Evolutionary conservation across 2,113 vertebrate genomes (phyloP).

Genomic region (Chaetodon auriga): DNA sequence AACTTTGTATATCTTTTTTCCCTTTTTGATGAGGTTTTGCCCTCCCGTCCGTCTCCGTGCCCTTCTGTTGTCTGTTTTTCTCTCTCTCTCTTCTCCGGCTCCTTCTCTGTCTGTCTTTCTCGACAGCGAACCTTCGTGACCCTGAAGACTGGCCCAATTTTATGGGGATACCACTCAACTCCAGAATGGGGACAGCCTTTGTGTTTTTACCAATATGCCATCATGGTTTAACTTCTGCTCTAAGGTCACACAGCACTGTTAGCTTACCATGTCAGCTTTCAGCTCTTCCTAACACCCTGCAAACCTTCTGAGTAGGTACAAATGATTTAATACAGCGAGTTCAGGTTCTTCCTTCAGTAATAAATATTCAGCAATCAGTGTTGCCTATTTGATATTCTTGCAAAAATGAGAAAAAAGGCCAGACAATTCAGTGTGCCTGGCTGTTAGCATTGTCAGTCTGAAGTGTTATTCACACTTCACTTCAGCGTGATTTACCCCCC

Average conservation of each 20-base stretch:
- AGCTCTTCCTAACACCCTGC: neutral
- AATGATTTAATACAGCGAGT: neutral
- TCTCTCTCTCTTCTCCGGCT: conserved; percentile 38
- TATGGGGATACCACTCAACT: conserved; percentile 50
- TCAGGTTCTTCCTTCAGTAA: neutral
- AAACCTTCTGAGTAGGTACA: neutral
- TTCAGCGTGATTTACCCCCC: conserved; percentile 14
- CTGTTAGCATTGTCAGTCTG: conserved; percentile 3
- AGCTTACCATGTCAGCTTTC: conserved; percentile 1
- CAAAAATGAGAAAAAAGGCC: neutral
- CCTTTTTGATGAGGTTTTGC: conserved; percentile 76
- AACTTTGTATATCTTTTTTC: conserved; percentile 69
- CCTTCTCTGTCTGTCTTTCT: conserved; percentile 45
- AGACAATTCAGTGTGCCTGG: no score
- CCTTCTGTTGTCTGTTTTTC: conserved; percentile 57
- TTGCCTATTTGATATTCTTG: conserved; percentile 13
- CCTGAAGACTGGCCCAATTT: conserved; percentile 52
- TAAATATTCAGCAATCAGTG: neutral
- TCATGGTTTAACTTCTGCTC: conserved; percentile 33
- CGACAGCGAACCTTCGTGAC: conserved; percentile 59
- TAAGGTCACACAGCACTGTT: conserved; percentile 18
- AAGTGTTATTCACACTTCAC: conserved; percentile 17
- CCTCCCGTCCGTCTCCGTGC: conserved; percentile 37
- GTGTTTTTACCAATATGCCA: conserved; percentile 30
- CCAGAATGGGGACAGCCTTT: conserved; percentile 21